Percentiles rank a stretch among this genome's conserved stretches.
Evolutionary conservation across 1,140 invertebrate species (phyloP).

Genomic region (Heterodera schachtii): DNA sequence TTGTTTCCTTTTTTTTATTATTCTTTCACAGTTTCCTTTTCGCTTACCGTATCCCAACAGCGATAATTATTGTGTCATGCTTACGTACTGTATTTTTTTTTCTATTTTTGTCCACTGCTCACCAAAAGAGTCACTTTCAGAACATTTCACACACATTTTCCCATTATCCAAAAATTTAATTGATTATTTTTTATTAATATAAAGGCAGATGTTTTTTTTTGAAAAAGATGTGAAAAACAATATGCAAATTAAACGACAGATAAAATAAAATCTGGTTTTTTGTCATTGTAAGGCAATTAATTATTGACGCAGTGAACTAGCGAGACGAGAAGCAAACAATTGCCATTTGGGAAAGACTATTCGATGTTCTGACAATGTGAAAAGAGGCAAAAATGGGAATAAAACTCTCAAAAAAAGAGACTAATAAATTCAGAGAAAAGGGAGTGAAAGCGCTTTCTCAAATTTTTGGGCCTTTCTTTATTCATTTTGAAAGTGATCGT

Average conservation of each 20-base stretch:
- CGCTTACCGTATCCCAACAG: not conserved
- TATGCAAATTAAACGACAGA: not conserved
- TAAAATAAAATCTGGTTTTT: not conserved
- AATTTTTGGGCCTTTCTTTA: not conserved
- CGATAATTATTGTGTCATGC: not conserved
- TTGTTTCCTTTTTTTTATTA: not conserved
- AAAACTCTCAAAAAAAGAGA: not conserved
- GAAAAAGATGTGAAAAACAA: not conserved
- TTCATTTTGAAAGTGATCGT: not conserved
- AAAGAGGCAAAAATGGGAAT: not conserved
- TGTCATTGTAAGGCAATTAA: not conserved
- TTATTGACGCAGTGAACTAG: not conserved
- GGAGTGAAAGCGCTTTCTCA: not conserved
- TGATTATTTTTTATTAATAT: not conserved
- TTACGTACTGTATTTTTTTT: not conserved
- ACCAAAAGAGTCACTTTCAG: not conserved
- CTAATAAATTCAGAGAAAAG: not conserved
- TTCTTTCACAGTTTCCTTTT: not conserved
- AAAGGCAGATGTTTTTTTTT: not conserved
- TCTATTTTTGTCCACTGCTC: not conserved
- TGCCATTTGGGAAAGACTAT: not conserved
- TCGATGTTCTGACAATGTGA: not conserved
- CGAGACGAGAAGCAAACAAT: not conserved
- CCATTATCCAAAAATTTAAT: not conserved
- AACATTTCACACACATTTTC: not conserved